These are phyloP conservation scores for Lota lota DNA, from an alignment of 2,113 vertebrate genomes.

Conservation along the genomic window DNA sequence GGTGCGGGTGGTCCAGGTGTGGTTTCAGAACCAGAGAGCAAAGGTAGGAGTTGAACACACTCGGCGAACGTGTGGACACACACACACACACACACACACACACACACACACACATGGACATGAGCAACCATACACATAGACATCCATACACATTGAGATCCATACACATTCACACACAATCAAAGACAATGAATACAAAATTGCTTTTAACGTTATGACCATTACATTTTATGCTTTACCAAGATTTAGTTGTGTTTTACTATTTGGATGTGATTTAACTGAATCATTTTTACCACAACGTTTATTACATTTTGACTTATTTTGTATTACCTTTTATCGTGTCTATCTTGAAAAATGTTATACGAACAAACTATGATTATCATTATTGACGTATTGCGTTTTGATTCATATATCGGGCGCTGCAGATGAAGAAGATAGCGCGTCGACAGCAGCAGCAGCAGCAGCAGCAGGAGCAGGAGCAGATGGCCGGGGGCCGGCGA, in stretches of 20 bases:
- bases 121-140: background rate
- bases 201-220: too few species aligned
- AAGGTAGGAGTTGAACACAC: constrained; percentile 72
- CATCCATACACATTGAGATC: background rate
- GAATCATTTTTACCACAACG: too few species aligned
- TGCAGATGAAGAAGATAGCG: constrained; percentile 90
- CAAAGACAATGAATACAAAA: too few species aligned
- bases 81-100: background rate
- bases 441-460: constrained; percentile 86
- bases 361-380: too few species aligned
- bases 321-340: too few species aligned
- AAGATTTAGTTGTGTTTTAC: too few species aligned
- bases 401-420: constrained; percentile 8
- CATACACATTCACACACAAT: background rate
- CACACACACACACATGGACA: background rate
- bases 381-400: too few species aligned
- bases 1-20: constrained; percentile 87
- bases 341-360: too few species aligned
- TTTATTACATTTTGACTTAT: too few species aligned
- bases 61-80: background rate
- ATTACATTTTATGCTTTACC: too few species aligned
- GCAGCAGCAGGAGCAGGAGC: constrained; percentile 85
- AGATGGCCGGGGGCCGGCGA: constrained; percentile 73
- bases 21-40: constrained; percentile 91
- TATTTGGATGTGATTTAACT: too few species aligned